A percentile compares a stretch with the other conserved stretches of the same genome.
phyloP scores from a whole-genome alignment of 1,140 invertebrate genomes.

The Polypedilum pembai region DNA sequence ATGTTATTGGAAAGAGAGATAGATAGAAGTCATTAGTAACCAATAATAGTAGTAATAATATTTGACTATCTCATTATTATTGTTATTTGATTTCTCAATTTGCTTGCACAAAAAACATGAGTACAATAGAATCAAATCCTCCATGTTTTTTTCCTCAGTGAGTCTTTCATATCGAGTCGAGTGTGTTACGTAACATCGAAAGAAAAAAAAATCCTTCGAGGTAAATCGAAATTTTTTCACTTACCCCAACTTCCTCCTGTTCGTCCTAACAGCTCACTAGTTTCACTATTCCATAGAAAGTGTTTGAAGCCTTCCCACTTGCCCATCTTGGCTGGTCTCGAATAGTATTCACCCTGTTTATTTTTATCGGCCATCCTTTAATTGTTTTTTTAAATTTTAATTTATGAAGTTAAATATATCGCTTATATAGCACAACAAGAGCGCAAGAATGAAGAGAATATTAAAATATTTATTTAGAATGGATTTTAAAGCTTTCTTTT shows the following conservation, averaged over 20 bases:
- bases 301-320: constrained; percentile 77
- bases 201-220: neutral
- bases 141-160: constrained; percentile 14
- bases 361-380: constrained; percentile 65
- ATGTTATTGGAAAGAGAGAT: neutral
- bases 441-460: neutral
- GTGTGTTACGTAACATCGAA: constrained; percentile 8
- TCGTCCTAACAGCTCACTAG: constrained; percentile 75
- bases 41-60: neutral
- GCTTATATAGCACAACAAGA: neutral
- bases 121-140: neutral
- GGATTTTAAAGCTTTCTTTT: constrained; percentile 3
- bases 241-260: constrained; percentile 87
- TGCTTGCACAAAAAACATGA: neutral
- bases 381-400: neutral
- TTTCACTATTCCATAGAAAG: constrained; percentile 84
- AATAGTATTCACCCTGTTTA: constrained; percentile 64
- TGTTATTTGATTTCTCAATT: neutral
- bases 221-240: constrained; percentile 40
- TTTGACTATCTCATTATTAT: neutral
- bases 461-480: neutral
- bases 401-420: neutral
- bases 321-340: constrained; percentile 67
- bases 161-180: neutral
- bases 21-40: neutral